Evolutionary conservation across 2,888 invertebrate species (phyloP).

Genomic region (Calliphora vomitoria): DNA sequence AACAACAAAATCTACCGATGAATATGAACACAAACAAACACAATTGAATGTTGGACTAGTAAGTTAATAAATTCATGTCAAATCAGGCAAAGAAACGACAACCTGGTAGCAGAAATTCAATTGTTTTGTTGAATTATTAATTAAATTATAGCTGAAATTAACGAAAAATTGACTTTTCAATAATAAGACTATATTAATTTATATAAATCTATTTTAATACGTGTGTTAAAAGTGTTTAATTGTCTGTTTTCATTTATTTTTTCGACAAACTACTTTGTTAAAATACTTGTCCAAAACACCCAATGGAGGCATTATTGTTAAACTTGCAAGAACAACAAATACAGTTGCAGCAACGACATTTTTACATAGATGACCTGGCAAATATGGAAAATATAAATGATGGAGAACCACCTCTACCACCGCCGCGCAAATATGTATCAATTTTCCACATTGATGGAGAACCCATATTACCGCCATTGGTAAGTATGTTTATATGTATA

Average conservation of each 20-base stretch:
- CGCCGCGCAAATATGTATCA: constrained; percentile 75
- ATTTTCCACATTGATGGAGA: constrained; percentile 83
- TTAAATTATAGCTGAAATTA: constrained; percentile 36
- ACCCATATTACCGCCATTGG: constrained; percentile 83
- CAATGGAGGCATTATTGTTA: constrained; percentile 58
- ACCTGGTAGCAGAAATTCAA: background rate
- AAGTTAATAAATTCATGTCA: constrained; percentile 63
- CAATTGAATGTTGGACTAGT: constrained; percentile 28
- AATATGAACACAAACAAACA: constrained; percentile 37
- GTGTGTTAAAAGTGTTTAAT: constrained; percentile 4
- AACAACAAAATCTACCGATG: constrained; percentile 9
- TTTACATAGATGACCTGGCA: constrained; percentile 7
- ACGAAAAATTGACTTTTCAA: background rate
- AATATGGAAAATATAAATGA: constrained; percentile 49
- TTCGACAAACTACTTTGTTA: background rate
- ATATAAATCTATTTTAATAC: background rate
- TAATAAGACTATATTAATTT: background rate
- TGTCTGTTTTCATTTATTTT: constrained; percentile 4
- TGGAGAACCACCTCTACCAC: constrained; percentile 23
- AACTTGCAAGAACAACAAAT: constrained; percentile 62
- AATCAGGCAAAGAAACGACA: background rate
- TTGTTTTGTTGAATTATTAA: constrained; percentile 21
- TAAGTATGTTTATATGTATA: constrained; percentile 75
- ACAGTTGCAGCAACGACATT: constrained; percentile 31
- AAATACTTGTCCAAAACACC: background rate